Percentiles rank a stretch among this genome's conserved stretches.
These are phyloP conservation scores for Leptinotarsa lineolata DNA, from an alignment of 1,140 invertebrate genomes.

Conservation along the genomic window DNA sequence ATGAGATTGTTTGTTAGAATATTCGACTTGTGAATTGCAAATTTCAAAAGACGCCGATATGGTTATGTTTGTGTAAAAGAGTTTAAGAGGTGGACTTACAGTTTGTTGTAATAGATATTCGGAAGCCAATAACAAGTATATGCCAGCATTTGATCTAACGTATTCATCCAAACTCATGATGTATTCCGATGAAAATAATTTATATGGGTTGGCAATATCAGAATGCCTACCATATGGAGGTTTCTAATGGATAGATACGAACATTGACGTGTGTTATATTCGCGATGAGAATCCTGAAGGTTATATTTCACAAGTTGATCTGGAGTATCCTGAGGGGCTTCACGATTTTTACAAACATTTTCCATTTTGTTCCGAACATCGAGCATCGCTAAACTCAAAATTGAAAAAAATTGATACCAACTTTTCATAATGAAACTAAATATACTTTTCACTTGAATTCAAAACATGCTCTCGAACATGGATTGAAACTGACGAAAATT, in stretches of 20 bases:
- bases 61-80: conserved; percentile 50
- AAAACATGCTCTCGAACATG: conserved; percentile 16
- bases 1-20: too few species aligned
- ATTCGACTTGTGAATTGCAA: too few species aligned
- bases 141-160: conserved; percentile 53
- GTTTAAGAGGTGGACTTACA: conserved; percentile 51
- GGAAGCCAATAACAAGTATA: conserved; percentile 55
- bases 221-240: conserved; percentile 53
- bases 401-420: conserved; percentile 51
- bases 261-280: conserved; percentile 42
- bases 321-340: conserved; percentile 53
- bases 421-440: conserved; percentile 46
- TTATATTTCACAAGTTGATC: conserved; percentile 61
- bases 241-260: conserved; percentile 57
- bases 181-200: conserved; percentile 62
- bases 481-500: conserved; percentile 6
- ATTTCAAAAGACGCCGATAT: conserved; percentile 43
- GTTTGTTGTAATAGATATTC: conserved; percentile 51
- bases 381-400: conserved; percentile 35
- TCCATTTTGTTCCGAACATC: conserved; percentile 45
- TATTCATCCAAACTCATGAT: conserved; percentile 47
- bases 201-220: conserved; percentile 62
- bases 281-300: conserved; percentile 55
- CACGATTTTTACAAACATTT: conserved; percentile 61
- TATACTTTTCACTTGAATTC: conserved; percentile 54